Conservation (phyloP, 1,140 invertebrate genomes). For the Metaphire vulgaris region DNA sequence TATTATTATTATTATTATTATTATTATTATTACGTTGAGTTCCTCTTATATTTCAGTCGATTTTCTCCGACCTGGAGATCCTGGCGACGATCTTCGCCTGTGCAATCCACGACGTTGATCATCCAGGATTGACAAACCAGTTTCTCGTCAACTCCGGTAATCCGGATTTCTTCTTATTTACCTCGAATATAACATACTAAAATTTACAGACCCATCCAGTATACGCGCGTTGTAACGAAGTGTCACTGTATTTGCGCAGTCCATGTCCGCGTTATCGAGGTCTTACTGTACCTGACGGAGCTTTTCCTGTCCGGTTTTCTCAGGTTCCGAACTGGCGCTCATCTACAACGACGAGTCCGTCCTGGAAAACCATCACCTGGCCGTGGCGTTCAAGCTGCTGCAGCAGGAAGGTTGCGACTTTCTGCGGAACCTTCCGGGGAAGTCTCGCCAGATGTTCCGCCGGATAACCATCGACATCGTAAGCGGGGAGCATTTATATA, state of each 20-base stretch:
- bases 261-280: too few relatives aligned
- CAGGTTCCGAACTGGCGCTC: slow-evolving; percentile 26
- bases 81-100: slow-evolving; percentile 55
- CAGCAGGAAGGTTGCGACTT: slow-evolving; percentile 95
- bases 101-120: slow-evolving; percentile 57
- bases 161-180: too few relatives aligned
- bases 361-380: slow-evolving; percentile 97
- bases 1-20: slow-evolving; percentile 33
- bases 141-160: slow-evolving; percentile 55
- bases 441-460: slow-evolving; percentile 74
- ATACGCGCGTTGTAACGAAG: too few relatives aligned
- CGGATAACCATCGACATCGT: slow-evolving; percentile 99
- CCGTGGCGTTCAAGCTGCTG: slow-evolving; percentile 92
- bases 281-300: too few relatives aligned
- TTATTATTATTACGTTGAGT: slow-evolving; percentile 68
- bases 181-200: too few relatives aligned
- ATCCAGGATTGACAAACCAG: slow-evolving; percentile 57
- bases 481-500: too few relatives aligned
- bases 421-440: slow-evolving; percentile 67
- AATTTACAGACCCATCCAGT: too few relatives aligned
- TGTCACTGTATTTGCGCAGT: too few relatives aligned
- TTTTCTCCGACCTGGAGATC: slow-evolving; percentile 58
- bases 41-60: too few relatives aligned
- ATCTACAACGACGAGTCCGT: too few relatives aligned
- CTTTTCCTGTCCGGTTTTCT: too few relatives aligned